Conservation (phyloP, 2,797 vertebrate species). For the Thripadectes ignobilis region DNA sequence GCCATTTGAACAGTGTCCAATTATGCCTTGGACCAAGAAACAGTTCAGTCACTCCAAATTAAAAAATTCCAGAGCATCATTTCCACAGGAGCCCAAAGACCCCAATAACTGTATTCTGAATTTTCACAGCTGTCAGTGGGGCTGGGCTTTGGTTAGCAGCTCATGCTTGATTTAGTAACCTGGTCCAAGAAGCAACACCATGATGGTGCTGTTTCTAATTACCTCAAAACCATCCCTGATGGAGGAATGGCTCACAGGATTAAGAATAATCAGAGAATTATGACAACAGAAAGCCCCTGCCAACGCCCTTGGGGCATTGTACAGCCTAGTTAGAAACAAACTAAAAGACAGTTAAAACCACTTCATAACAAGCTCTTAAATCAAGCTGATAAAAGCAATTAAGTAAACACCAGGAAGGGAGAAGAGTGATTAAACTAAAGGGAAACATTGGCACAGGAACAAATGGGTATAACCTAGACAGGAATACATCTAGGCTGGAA, state of each 20-base stretch:
- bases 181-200: not conserved
- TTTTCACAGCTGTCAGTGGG: not conserved
- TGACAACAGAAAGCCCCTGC: conserved; percentile 13
- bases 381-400: conserved; percentile 53
- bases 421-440: conserved; percentile 5
- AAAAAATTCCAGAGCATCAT: not conserved
- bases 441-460: conserved; percentile 18
- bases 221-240: not conserved
- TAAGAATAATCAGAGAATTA: conserved; percentile 12
- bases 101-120: not conserved
- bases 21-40: not conserved
- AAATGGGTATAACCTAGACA: not conserved
- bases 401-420: not conserved
- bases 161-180: not conserved
- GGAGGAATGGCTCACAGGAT: not conserved
- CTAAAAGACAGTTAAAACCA: conserved; percentile 4
- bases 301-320: conserved; percentile 11
- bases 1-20: not conserved
- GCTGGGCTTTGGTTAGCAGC: not conserved
- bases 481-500: not conserved
- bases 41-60: not conserved
- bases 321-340: conserved; percentile 22
- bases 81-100: not conserved
- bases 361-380: conserved; percentile 42
- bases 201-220: not conserved